Evolutionary conservation across 2,113 vertebrate genomes (phyloP), one percentile per base, ranked within the genome.

Genomic region (Oncorhynchus gorbuscha): DNA sequence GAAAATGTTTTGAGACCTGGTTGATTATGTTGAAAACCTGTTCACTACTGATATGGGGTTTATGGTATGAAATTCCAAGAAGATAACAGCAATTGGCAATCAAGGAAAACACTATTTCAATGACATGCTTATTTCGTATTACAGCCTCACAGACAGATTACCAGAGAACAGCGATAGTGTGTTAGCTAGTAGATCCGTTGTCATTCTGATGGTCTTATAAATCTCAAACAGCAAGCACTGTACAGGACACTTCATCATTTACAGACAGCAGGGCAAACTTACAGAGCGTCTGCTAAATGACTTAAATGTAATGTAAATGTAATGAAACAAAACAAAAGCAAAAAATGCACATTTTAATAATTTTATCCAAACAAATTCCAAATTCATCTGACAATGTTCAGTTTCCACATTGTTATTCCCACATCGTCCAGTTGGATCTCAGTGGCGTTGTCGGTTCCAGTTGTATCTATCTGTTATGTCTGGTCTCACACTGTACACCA

Each of bases 151-250:
- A 81, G 79, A 79, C 66, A 77, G 73, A 77, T 81, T 74, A 80
- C 76, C 55, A 49, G 76, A 80, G 48, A 80, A 82, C 84, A 75
- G 70, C 79, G 8, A 18, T 39, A 35, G 32, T 22, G 14, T 69
- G 51, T 14, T 55, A 45, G 39, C 39, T 45, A 16, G 51, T 55
- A 55, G 51, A 13, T 55, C 16, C 49, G 16, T 13, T 51, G 83
- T 87, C 86, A 89, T 89, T 84, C 89, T 81, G 88, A 87, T 74
- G 85, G 86, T 89, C 84, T 81, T 84, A 76, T 81, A 84, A 89
- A 91, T 85, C 86, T 88, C 83, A 84, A 88, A 90, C 82, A 89
- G 86, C 88, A 90, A 90, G 89, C 87, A 89, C 87, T 89, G 85
- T 90, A 90, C 90, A 92, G 89, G 88, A 82, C 82, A 88, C 73